A percentile compares a stretch with the other conserved stretches of the same genome.
phyloP scores from a whole-genome alignment of 2,888 invertebrate species.

The Aromia moschata region DNA sequence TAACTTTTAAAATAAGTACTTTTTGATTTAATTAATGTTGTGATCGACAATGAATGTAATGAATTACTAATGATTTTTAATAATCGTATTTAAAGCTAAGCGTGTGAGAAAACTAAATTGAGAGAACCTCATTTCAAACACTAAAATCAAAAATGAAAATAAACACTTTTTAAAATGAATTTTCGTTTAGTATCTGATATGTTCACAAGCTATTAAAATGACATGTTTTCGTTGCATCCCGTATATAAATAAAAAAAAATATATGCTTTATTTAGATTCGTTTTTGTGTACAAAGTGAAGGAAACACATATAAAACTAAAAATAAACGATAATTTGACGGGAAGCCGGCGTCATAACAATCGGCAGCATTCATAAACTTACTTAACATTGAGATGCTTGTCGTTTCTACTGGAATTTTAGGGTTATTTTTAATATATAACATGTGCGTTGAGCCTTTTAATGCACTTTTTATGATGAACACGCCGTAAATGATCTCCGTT shows the following conservation, averaged over 20 bases:
- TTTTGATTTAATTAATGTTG: no score
- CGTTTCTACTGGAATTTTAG: constrained; percentile 36
- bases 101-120: no score
- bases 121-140: no score
- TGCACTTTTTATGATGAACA: constrained; percentile 26
- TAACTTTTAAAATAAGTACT: no score
- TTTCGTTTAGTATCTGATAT: no score
- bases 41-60: no score
- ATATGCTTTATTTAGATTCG: constrained; percentile 30
- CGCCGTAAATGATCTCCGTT: constrained; percentile 23
- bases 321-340: constrained; percentile 36
- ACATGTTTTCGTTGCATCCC: no score
- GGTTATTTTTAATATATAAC: constrained; percentile 40
- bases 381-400: constrained; percentile 35
- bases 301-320: constrained; percentile 31
- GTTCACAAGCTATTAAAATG: no score
- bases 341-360: constrained; percentile 46
- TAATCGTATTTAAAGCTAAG: no score
- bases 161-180: no score
- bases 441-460: constrained; percentile 31
- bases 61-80: no score
- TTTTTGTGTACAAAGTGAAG: constrained; percentile 30
- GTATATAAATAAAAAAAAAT: constrained; percentile 20
- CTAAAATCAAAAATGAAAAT: no score
- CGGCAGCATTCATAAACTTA: constrained; percentile 41